These are phyloP conservation scores for Galemys pyrenaicus DNA, from an alignment of 2,113 vertebrate species.

Conservation along the genomic window DNA sequence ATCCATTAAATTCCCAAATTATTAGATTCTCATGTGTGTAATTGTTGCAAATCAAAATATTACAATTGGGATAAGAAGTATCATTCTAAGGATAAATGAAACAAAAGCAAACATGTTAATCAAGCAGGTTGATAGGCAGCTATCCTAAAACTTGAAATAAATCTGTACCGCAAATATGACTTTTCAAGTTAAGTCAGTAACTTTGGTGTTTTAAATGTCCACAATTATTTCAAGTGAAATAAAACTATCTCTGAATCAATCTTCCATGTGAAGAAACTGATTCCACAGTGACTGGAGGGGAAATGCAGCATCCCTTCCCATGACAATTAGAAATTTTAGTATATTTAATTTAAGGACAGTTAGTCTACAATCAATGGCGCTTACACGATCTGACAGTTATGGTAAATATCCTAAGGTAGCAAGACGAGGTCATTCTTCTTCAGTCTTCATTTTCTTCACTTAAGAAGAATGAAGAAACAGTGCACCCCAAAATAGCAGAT, in stretches of 20 bases:
- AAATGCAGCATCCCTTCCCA: background rate
- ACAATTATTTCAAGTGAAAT: slow-evolving; percentile 54
- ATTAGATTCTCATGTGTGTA: slow-evolving; percentile 59
- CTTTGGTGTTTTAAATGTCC: slow-evolving; percentile 29
- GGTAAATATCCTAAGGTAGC: background rate
- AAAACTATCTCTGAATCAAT: slow-evolving; percentile 67
- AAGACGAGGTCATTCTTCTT: background rate
- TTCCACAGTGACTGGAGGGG: slow-evolving; percentile 43
- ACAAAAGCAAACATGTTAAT: slow-evolving; percentile 47
- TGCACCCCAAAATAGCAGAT: slow-evolving; percentile 15
- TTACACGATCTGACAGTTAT: slow-evolving; percentile 31
- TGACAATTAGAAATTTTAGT: slow-evolving; percentile 60
- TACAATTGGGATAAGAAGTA: slow-evolving; percentile 60
- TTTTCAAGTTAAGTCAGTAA: slow-evolving; percentile 60
- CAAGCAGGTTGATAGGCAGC: slow-evolving; percentile 38
- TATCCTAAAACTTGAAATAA: slow-evolving; percentile 56
- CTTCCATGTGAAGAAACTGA: slow-evolving; percentile 58
- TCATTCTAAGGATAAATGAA: slow-evolving; percentile 38
- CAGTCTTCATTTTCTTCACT: too few species aligned
- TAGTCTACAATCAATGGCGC: slow-evolving; percentile 42
- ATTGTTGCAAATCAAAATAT: slow-evolving; percentile 67
- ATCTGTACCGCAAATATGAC: background rate
- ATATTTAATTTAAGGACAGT: slow-evolving; percentile 68
- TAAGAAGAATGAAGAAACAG: background rate
- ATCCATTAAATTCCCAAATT: slow-evolving; percentile 63